phyloP scores from a whole-genome alignment of 2,888 invertebrate species.

The Sinotaia quadrata region DNA sequence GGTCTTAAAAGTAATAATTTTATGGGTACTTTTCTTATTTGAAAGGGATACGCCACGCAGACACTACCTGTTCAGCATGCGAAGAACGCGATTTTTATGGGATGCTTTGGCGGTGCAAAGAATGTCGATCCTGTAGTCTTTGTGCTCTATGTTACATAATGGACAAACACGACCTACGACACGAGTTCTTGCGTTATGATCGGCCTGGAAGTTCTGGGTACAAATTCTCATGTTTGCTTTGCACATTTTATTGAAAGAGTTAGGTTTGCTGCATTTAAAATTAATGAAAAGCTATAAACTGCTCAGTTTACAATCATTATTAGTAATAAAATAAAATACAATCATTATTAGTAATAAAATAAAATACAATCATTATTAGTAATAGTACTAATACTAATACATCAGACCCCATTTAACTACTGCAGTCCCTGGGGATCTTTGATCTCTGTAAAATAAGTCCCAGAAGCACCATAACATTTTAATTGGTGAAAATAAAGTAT shows the following conservation, averaged over 20 bases:
- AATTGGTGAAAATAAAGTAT: no score
- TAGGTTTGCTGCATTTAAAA: background rate
- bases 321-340: background rate
- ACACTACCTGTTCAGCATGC: slow-evolving; percentile 29
- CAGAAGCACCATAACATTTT: no score
- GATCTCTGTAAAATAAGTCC: no score
- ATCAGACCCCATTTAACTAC: no score
- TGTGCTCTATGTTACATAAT: slow-evolving; percentile 43
- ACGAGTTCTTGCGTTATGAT: slow-evolving; percentile 29
- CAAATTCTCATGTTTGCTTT: background rate
- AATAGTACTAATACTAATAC: background rate
- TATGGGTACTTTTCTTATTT: background rate
- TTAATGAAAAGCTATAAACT: background rate
- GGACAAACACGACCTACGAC: slow-evolving; percentile 42
- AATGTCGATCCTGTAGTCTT: slow-evolving; percentile 32
- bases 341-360: background rate
- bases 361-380: background rate
- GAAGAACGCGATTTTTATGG: slow-evolving; percentile 37
- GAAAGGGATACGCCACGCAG: slow-evolving; percentile 27
- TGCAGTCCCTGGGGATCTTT: no score
- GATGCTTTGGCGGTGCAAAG: slow-evolving; percentile 39
- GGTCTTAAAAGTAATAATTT: no score
- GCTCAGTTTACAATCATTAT: background rate
- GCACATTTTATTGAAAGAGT: background rate
- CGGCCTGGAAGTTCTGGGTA: slow-evolving; percentile 24